Conservation (phyloP, 2,797 vertebrate genomes). For the Enteromius radiatus region DNA sequence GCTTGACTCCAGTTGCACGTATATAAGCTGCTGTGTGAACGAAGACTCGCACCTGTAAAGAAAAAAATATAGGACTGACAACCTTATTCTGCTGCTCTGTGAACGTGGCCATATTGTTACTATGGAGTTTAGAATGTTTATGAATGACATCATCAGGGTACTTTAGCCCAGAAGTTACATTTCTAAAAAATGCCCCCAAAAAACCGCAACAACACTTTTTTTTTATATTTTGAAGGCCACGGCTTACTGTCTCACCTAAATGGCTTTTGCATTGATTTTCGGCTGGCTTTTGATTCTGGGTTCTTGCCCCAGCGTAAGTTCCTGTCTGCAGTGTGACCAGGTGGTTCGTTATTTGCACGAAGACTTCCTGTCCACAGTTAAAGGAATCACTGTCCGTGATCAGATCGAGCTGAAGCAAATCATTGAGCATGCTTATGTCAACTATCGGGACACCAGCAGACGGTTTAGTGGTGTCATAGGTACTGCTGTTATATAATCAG, state of each 20-base stretch:
- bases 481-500: constrained; percentile 39
- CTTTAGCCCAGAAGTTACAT: neutral
- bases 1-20: no score
- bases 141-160: neutral
- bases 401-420: constrained; percentile 69
- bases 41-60: no score
- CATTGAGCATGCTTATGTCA: constrained; percentile 60
- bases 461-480: constrained; percentile 70
- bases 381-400: constrained; percentile 37
- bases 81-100: no score
- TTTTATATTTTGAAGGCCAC: neutral
- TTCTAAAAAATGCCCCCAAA: neutral
- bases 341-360: constrained; percentile 66
- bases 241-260: neutral
- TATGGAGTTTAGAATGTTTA: neutral
- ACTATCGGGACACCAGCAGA: constrained; percentile 66
- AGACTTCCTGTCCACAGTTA: constrained; percentile 63
- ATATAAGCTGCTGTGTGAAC: no score
- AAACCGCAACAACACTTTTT: neutral
- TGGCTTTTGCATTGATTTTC: constrained; percentile 1
- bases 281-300: constrained; percentile 58
- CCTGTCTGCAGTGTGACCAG: constrained; percentile 78
- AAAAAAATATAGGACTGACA: no score
- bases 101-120: neutral
- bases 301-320: constrained; percentile 32